Percentiles rank a stretch among this genome's conserved stretches.
phyloP scores from a whole-genome alignment of 2,888 invertebrate genomes.

The Caenorhabditis japonica region DNA sequence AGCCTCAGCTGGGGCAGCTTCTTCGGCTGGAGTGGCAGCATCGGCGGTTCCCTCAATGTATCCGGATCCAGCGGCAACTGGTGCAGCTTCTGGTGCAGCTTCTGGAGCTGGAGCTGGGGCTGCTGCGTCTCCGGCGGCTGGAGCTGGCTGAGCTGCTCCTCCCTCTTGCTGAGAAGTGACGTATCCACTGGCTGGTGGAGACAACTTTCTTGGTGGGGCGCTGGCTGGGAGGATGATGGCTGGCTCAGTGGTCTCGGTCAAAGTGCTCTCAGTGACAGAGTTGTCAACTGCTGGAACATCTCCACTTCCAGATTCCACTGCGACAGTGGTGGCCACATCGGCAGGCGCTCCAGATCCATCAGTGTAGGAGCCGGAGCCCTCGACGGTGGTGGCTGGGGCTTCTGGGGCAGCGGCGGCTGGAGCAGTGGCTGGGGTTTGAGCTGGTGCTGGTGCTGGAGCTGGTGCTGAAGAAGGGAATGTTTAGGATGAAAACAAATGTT shows the following conservation, averaged over 20 bases:
- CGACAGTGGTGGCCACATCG: constrained; percentile 19
- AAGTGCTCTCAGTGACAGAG: constrained; percentile 25
- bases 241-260: constrained; percentile 38
- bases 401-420: constrained; percentile 11
- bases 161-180: constrained; percentile 32
- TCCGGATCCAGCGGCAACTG: constrained; percentile 3
- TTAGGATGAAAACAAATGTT: background rate
- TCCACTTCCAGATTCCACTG: constrained; percentile 15
- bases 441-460: constrained; percentile 20
- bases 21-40: constrained; percentile 6
- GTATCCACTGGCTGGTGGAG: constrained; percentile 52
- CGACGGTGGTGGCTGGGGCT: constrained; percentile 8
- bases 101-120: constrained; percentile 1
- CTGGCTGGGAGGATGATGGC: constrained; percentile 45
- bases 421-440: constrained; percentile 1
- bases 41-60: background rate
- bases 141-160: constrained; percentile 3
- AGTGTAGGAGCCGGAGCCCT: constrained; percentile 31
- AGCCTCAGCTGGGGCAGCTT: background rate
- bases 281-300: constrained; percentile 22
- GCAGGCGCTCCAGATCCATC: constrained; percentile 40
- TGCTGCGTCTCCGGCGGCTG: background rate
- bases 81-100: constrained; percentile 4
- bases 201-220: constrained; percentile 23
- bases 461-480: constrained; percentile 7